Conservation (phyloP, 2,888 invertebrate species). For the Drosophila affinis region DNA sequence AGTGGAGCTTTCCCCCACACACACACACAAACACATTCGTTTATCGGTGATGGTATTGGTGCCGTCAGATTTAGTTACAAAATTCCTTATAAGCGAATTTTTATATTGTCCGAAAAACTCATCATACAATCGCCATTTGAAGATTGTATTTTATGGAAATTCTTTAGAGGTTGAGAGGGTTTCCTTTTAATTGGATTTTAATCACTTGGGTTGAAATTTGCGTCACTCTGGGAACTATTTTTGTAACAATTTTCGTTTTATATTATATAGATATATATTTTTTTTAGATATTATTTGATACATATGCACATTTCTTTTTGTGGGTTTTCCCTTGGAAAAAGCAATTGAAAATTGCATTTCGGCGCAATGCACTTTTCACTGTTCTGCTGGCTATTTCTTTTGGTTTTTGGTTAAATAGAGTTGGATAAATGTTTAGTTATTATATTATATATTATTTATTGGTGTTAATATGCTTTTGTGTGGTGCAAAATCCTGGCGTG, state of each 20-base stretch:
- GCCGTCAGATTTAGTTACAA: slow-evolving; percentile 82
- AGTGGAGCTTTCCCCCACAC: slow-evolving; percentile 45
- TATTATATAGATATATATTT: neutral
- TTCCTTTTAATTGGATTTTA: slow-evolving; percentile 11
- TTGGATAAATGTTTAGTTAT: slow-evolving; percentile 13
- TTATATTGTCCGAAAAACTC: slow-evolving; percentile 51
- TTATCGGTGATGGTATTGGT: slow-evolving; percentile 25
- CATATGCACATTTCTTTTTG: slow-evolving; percentile 54
- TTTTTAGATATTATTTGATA: slow-evolving; percentile 47
- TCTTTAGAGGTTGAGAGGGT: neutral
- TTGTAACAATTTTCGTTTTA: slow-evolving; percentile 20
- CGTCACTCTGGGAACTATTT: slow-evolving; percentile 42
- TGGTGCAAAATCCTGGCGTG: slow-evolving; percentile 66
- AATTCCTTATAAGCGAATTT: slow-evolving; percentile 83
- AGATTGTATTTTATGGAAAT: slow-evolving; percentile 1
- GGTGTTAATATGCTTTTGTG: slow-evolving; percentile 33
- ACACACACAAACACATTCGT: slow-evolving; percentile 42
- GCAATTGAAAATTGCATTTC: slow-evolving; percentile 33
- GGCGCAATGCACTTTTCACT: slow-evolving; percentile 66
- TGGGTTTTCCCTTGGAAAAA: neutral
- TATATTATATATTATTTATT: slow-evolving; percentile 11
- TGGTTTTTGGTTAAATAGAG: slow-evolving; percentile 12
- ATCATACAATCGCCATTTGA: slow-evolving; percentile 27
- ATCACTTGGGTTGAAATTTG: slow-evolving; percentile 8
- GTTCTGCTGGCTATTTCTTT: slow-evolving; percentile 11